Percentiles rank a stretch among this genome's conserved stretches.
Conservation (phyloP, 1,140 invertebrate genomes). For the Eciton burchellii region DNA sequence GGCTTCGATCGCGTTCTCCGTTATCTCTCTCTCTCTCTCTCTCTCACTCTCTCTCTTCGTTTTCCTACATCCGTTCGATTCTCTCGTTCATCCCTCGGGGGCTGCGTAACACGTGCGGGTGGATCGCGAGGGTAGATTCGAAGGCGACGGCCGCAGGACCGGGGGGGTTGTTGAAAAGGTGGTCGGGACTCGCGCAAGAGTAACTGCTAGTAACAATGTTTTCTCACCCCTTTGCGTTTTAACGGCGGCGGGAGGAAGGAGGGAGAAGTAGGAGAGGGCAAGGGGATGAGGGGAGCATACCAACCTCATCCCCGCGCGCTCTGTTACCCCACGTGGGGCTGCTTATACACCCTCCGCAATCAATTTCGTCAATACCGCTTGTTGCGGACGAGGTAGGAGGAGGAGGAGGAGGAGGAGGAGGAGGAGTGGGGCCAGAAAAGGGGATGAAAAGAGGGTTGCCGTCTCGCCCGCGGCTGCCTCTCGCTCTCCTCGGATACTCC, state of each 20-base stretch:
- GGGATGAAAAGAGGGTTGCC: conserved; percentile 58
- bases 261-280: conserved; percentile 3
- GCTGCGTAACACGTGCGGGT: conserved; percentile 77
- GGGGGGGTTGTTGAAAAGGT: conserved; percentile 50
- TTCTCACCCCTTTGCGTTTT: conserved; percentile 83
- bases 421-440: conserved; percentile 69
- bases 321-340: conserved; percentile 61
- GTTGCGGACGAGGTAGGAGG: conserved; percentile 77
- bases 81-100: conserved; percentile 74
- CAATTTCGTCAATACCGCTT: conserved; percentile 85
- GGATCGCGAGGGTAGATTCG: conserved; percentile 61
- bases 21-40: conserved; percentile 50
- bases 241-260: too few relatives aligned
- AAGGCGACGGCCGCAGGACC: conserved; percentile 59
- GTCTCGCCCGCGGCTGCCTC: conserved; percentile 70
- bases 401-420: too few relatives aligned
- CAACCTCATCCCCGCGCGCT: conserved; percentile 54
- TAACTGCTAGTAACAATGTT: conserved; percentile 84
- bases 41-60: conserved; percentile 45
- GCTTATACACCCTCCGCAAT: conserved; percentile 82
- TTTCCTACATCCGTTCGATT: conserved; percentile 72
- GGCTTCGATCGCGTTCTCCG: conserved; percentile 60
- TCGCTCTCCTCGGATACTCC: conserved; percentile 56
- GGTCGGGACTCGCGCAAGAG: conserved; percentile 71
- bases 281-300: conserved; percentile 52